A percentile compares a stretch with the other conserved stretches of the same genome.
Conservation (phyloP, 2,888 invertebrate species). For the Trachelus troglodyta region DNA sequence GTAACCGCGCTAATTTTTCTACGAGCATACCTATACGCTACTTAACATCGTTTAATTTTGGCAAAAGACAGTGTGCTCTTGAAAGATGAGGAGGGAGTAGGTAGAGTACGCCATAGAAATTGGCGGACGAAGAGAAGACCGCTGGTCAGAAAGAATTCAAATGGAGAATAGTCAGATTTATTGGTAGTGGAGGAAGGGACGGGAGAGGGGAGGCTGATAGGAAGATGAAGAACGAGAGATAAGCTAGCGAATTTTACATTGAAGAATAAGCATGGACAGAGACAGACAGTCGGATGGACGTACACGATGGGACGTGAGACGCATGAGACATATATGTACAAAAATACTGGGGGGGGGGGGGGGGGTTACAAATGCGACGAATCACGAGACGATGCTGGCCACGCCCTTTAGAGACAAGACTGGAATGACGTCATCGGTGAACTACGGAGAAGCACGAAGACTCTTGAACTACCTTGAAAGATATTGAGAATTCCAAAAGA, state of each 20-base stretch:
- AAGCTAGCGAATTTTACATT: conserved; percentile 3
- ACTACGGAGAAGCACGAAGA: not conserved
- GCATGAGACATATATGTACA: conserved; percentile 23
- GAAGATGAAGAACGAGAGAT: conserved; percentile 13
- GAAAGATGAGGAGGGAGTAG: not conserved
- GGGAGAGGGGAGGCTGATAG: conserved; percentile 2
- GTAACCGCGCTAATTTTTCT: not conserved
- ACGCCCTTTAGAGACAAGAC: not conserved
- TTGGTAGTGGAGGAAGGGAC: not conserved
- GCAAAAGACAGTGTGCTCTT: not conserved
- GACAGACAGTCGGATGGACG: conserved; percentile 29
- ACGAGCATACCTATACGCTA: not conserved
- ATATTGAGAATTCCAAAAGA: not conserved
- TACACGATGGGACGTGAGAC: conserved; percentile 33
- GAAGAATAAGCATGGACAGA: conserved; percentile 31
- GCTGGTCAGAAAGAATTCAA: not conserved
- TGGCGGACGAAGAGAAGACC: not conserved
- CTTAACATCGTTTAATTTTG: not conserved
- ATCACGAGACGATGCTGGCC: not conserved
- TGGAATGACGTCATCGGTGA: not conserved
- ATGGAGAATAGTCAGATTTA: not conserved
- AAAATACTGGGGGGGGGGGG: conserved; percentile 7
- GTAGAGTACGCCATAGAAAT: not conserved
- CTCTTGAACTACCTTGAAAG: not conserved
- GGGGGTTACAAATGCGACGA: not conserved